Conservation (phyloP, 2,797 vertebrate genomes). For the Coregonus ussuriensis region DNA sequence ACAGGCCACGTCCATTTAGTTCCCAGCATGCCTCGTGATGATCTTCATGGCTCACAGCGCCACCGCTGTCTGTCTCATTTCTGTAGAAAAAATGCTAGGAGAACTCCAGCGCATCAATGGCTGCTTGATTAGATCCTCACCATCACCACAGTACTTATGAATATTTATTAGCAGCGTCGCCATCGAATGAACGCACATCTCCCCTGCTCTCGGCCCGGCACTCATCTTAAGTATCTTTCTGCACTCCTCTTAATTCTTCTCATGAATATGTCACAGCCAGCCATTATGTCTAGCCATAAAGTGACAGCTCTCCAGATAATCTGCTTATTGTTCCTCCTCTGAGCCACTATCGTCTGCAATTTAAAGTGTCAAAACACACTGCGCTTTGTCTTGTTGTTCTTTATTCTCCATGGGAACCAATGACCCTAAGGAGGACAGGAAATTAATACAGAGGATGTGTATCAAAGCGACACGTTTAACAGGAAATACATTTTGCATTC, state of each 20-base stretch:
- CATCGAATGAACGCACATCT: slow-evolving; percentile 79
- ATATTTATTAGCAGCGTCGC: slow-evolving; percentile 87
- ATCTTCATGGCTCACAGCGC: slow-evolving; percentile 66
- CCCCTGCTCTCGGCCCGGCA: slow-evolving; percentile 80
- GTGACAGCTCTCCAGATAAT: slow-evolving; percentile 94
- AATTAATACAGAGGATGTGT: slow-evolving; percentile 44
- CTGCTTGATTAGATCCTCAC: slow-evolving; percentile 97
- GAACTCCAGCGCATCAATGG: slow-evolving; percentile 84
- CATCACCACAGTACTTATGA: slow-evolving; percentile 87
- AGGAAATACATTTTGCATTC: slow-evolving; percentile 50
- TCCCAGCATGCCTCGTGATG: slow-evolving; percentile 67
- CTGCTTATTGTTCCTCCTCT: slow-evolving; percentile 84
- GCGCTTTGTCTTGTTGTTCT: slow-evolving; percentile 56
- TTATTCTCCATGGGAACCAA: slow-evolving; percentile 65
- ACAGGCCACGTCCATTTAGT: slow-evolving; percentile 71
- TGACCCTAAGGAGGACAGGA: slow-evolving; percentile 57
- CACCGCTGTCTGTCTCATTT: slow-evolving; percentile 70
- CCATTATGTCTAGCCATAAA: slow-evolving; percentile 82
- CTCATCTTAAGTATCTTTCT: slow-evolving; percentile 88
- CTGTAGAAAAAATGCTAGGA: slow-evolving; percentile 72
- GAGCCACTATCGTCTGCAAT: slow-evolving; percentile 81
- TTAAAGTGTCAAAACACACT: slow-evolving; percentile 80
- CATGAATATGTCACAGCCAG: no score
- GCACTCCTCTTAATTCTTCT: slow-evolving; percentile 67
- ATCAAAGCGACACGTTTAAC: slow-evolving; percentile 55